A percentile compares a stretch with the other conserved stretches of the same genome.
phyloP scores from a whole-genome alignment of 2,888 invertebrate species.

The Zygaena filipendulae region DNA sequence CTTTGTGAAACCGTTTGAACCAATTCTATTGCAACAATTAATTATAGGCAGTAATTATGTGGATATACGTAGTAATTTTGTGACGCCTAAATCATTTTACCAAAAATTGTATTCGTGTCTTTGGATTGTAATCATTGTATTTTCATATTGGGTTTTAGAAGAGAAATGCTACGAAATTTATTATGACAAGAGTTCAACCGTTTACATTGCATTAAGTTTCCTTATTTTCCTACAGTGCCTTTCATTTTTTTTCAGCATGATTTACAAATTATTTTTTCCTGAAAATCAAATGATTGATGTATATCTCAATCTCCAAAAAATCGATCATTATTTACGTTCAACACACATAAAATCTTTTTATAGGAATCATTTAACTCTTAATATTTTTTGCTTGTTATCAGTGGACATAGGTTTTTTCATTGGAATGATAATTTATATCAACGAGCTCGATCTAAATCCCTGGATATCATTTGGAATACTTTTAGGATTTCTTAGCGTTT shows the following conservation, averaged over 20 bases:
- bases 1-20: slow-evolving; percentile 23
- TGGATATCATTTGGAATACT: too few relatives aligned
- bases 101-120: slow-evolving; percentile 18
- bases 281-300: background rate
- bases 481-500: background rate
- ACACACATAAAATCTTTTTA: background rate
- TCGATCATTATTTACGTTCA: background rate
- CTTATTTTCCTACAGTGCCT: background rate
- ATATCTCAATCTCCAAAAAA: background rate
- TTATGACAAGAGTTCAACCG: background rate
- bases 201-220: background rate
- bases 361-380: background rate
- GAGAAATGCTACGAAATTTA: background rate
- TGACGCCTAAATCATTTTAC: slow-evolving; percentile 12
- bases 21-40: slow-evolving; percentile 18
- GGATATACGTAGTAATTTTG: slow-evolving; percentile 18
- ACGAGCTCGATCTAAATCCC: too few relatives aligned
- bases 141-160: background rate
- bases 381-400: background rate
- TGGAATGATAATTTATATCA: background rate
- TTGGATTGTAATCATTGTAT: background rate
- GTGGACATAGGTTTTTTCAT: background rate
- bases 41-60: slow-evolving; percentile 21
- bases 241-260: background rate
- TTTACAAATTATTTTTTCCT: background rate